Evolutionary conservation across 2,797 vertebrate species (phyloP), one percentile per base, ranked within the genome.

Genomic region (Lates japonicus): DNA sequence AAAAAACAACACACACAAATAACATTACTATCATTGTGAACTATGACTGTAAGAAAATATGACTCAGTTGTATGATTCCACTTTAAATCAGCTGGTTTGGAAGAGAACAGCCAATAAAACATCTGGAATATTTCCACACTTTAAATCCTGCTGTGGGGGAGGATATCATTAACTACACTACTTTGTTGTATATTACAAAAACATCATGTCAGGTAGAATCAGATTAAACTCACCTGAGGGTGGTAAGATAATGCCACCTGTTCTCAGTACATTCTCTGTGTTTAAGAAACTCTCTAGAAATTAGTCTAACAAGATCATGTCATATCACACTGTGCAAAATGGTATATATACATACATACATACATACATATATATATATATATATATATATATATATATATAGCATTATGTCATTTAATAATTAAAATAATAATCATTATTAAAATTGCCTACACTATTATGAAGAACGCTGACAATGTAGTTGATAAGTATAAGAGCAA

Each of bases 21-120:
- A 29, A 63, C 33, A 51, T 63, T 11, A 16, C 17, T 25, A 41
- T 49, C 20, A 64, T 41, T 29, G 7, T 70, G 49, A 20, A 13
- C 46, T 46, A 12, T 42, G 4, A 39, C 17, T 31, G 9, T 16
- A 19, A 13, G n/a, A 12, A 35, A 70, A 73, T 7, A 0, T 0
- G 19, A 44, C 44, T 63, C 29, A 0, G 7, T 31, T 69, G 20
- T 46, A 19, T 14, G 5, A 54, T 13, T 63, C 13, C 20, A 29
- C n/a, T 42, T 73, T 17, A 37, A 69, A 57, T 76, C 16, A 82
- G 74, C 63, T 57, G 19, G 31, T 79, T 74, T 70, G 70, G 64
- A 58, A 64, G 70, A 63, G 35, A 81, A 65, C 37, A 3, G 48
- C 4, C 51, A 13, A 5, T 14, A 2, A 46, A 62, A 61, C n/a